phyloP scores from a whole-genome alignment of 2,888 invertebrate species.

The Cerceris rybyensis region DNA sequence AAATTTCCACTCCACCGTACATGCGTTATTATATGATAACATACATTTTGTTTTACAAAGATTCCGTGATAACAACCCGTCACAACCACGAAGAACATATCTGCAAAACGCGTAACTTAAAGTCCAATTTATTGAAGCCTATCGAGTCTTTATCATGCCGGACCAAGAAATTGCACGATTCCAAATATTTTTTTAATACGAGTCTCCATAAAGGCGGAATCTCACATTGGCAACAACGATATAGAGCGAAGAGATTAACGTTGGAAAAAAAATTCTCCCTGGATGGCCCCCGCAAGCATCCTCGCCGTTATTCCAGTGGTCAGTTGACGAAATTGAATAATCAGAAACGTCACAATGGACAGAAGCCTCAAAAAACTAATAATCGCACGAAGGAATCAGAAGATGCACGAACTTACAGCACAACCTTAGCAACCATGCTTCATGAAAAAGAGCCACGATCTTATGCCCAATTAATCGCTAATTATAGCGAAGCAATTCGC shows the following conservation, averaged over 20 bases:
- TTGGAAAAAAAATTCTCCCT: background rate
- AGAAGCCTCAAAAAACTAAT: background rate
- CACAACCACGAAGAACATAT: background rate
- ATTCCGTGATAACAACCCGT: background rate
- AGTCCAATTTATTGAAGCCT: background rate
- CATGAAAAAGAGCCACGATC: constrained; percentile 22
- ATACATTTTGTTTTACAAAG: background rate
- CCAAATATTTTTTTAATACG: background rate
- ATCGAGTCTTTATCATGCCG: background rate
- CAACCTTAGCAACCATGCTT: background rate
- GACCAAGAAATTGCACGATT: background rate
- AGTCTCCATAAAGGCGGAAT: background rate
- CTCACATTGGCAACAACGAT: background rate
- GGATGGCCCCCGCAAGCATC: background rate
- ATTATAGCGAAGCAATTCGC: constrained; percentile 39
- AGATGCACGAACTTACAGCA: background rate
- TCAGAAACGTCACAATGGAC: background rate
- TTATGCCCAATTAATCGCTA: constrained; percentile 54
- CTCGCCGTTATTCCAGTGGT: background rate
- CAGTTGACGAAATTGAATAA: background rate
- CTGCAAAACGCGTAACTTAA: constrained; percentile 5
- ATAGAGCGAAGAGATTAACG: constrained; percentile 15
- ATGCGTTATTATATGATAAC: background rate
- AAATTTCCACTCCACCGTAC: no score
- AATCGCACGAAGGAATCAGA: background rate